phyloP scores from a whole-genome alignment of 2,888 invertebrate species.

The Eupithecia pulchellata region DNA sequence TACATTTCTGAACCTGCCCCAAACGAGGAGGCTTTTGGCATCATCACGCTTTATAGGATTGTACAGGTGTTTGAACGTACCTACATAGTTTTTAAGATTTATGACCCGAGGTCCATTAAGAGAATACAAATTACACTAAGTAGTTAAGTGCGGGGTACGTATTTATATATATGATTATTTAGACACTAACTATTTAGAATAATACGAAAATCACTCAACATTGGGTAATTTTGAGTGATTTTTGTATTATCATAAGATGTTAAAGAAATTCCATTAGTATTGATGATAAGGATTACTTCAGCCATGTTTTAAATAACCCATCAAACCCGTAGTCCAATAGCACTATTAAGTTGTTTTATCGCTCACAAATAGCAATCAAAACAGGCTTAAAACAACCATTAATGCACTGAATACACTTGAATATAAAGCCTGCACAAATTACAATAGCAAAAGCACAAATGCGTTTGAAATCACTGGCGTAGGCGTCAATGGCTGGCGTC shows the following conservation, averaged over 20 bases:
- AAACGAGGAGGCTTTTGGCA: no score
- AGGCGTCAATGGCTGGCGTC: slow-evolving; percentile 40
- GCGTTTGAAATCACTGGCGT: slow-evolving; percentile 38
- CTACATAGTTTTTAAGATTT: no score
- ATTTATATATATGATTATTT: no score
- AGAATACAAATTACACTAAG: no score
- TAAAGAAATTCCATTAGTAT: background rate
- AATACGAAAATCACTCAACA: no score
- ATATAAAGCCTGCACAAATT: slow-evolving; percentile 38
- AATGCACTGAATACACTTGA: slow-evolving; percentile 21
- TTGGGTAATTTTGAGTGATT: background rate
- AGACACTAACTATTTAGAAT: no score
- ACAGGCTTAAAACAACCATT: slow-evolving; percentile 2
- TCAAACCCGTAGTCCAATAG: background rate
- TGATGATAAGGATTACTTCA: background rate
- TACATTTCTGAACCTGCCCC: no score
- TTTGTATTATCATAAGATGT: no score
- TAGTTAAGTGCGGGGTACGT: no score
- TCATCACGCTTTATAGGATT: no score
- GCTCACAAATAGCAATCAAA: slow-evolving; percentile 6
- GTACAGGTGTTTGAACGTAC: no score
- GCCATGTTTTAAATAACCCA: background rate
- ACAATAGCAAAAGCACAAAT: slow-evolving; percentile 39
- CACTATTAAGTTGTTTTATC: slow-evolving; percentile 3
- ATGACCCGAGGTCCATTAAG: no score